phyloP scores from a whole-genome alignment of 2,797 vertebrate species.

The Lagocephalus sceleratus region DNA sequence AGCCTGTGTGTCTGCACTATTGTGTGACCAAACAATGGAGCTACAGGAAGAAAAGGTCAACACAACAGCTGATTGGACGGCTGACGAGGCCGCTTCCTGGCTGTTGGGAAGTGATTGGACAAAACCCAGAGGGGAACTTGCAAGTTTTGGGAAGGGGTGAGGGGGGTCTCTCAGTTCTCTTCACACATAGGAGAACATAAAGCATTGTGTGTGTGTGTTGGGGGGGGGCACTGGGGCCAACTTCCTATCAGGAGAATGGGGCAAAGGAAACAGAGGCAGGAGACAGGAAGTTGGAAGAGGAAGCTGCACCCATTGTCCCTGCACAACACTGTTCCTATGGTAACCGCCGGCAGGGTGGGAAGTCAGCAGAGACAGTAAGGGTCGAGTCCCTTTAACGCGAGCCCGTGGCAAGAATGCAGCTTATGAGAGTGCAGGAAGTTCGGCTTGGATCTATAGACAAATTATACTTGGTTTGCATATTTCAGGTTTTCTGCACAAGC shows the following conservation, averaged over 20 bases:
- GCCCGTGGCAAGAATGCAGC: conserved; percentile 25
- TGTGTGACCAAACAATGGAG: conserved; percentile 82
- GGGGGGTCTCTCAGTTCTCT: conserved; percentile 53
- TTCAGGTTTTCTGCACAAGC: not conserved
- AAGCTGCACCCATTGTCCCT: conserved; percentile 88
- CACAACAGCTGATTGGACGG: conserved; percentile 71
- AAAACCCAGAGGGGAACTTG: conserved; percentile 30
- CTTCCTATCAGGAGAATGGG: conserved; percentile 84
- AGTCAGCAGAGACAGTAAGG: conserved; percentile 43
- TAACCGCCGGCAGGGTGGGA: conserved; percentile 67
- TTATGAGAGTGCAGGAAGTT: conserved; percentile 3
- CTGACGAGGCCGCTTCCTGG: conserved; percentile 74
- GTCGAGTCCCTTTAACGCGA: conserved; percentile 40
- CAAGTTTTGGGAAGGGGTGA: conserved; percentile 21
- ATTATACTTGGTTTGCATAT: not conserved
- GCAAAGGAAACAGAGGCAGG: conserved; percentile 86
- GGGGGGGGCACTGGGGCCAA: conserved; percentile 62
- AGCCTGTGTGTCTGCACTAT: conserved; percentile 79
- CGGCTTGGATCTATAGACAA: not conserved
- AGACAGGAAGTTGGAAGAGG: conserved; percentile 89
- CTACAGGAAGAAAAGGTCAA: conserved; percentile 78
- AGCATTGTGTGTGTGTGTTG: conserved; percentile 22
- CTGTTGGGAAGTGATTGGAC: conserved; percentile 79
- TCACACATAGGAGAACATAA: conserved; percentile 59
- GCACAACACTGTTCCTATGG: conserved; percentile 77